These are phyloP conservation scores for Odocoileus hemionus DNA, from an alignment of 2,113 vertebrate genomes.

Conservation along the genomic window DNA sequence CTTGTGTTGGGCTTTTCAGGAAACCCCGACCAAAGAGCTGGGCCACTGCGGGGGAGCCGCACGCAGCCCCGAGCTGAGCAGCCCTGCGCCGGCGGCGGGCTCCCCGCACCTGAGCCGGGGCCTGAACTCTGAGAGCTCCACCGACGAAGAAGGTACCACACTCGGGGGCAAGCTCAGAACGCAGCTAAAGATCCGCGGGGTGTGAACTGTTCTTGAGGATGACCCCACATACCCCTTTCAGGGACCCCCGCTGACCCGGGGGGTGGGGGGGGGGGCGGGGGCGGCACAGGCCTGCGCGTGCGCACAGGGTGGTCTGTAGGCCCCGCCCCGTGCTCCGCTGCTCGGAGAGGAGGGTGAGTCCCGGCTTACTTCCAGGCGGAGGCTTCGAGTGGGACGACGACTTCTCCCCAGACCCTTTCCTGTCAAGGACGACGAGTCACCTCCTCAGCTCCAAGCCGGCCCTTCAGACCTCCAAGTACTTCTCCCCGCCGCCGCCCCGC, in stretches of 20 bases:
- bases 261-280: no score
- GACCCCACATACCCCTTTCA: not conserved
- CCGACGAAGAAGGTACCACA: conserved; percentile 95
- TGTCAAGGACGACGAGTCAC: conserved; percentile 83
- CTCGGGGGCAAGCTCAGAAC: not conserved
- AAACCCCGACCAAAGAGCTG: conserved; percentile 96
- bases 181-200: not conserved
- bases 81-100: conserved; percentile 76
- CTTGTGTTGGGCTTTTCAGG: conserved; percentile 80
- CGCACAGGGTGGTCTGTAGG: no score
- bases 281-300: not conserved
- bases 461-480: conserved; percentile 84
- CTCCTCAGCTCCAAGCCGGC: conserved; percentile 79
- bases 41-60: conserved; percentile 83
- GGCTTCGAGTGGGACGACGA: conserved; percentile 96
- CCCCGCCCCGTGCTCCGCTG: not conserved
- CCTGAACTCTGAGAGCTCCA: conserved; percentile 95
- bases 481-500: conserved; percentile 85
- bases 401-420: conserved; percentile 91
- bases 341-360: no score
- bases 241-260: fast-evolving
- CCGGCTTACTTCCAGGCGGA: conserved; percentile 80
- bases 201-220: not conserved
- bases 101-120: conserved; percentile 87
- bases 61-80: conserved; percentile 79